Evolutionary conservation across 2,888 invertebrate genomes (phyloP).

Genomic region (Eretmocerus hayati): DNA sequence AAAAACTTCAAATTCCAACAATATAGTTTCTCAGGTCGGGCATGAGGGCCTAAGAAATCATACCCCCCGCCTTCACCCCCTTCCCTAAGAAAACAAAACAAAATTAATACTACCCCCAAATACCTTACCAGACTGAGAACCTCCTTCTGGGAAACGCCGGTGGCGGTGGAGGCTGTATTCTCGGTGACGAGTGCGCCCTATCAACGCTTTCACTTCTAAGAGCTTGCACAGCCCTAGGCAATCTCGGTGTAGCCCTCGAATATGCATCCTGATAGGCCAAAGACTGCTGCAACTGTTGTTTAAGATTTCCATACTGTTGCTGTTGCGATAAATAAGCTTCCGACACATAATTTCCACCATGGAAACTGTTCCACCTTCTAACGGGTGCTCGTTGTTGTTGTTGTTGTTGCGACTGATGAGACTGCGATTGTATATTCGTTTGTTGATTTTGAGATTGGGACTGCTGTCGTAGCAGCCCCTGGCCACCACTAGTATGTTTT

Average conservation of each 20-base stretch:
- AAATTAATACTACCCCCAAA: too few species aligned
- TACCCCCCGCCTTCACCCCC: too few species aligned
- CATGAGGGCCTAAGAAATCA: too few species aligned
- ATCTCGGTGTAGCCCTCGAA: constrained; percentile 9
- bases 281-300: constrained; percentile 10
- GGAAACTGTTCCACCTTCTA: constrained; percentile 50
- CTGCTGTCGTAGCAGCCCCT: constrained; percentile 40
- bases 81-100: too few species aligned
- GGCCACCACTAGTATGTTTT: constrained; percentile 40
- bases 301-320: constrained; percentile 24
- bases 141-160: constrained; percentile 44
- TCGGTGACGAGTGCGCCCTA: constrained; percentile 34
- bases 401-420: too few species aligned
- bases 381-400: constrained; percentile 42
- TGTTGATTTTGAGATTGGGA: constrained; percentile 23
- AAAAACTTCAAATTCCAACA: too few species aligned
- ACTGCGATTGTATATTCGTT: constrained; percentile 9
- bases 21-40: too few species aligned
- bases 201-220: constrained; percentile 43
- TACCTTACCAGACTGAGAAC: constrained; percentile 49
- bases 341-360: constrained; percentile 32
- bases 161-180: constrained; percentile 41
- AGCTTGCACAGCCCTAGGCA: constrained; percentile 42
- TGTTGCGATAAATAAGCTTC: constrained; percentile 28
- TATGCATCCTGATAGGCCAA: constrained; percentile 27